Evolutionary conservation across 1,140 invertebrate species (phyloP).

Genomic region (Drosophila bipectinata): DNA sequence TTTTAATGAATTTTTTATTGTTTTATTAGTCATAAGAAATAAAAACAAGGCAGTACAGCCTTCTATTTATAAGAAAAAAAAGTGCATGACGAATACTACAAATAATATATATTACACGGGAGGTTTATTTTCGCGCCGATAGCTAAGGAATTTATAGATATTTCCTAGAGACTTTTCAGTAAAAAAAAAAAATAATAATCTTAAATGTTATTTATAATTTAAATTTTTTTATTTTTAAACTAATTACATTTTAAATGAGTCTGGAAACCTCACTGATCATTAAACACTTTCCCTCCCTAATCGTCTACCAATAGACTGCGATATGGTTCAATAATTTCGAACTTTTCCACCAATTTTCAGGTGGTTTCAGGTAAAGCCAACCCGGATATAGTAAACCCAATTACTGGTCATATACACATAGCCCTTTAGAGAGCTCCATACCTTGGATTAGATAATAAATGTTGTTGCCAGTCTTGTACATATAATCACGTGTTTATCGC

Average conservation of each 20-base stretch:
- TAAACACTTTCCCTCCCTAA: slow-evolving; percentile 3
- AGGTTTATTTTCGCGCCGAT: neutral
- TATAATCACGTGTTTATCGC: slow-evolving; percentile 77
- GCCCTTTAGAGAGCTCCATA: slow-evolving; percentile 14
- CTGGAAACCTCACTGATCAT: neutral
- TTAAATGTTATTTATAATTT: too few species aligned
- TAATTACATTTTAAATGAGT: too few species aligned
- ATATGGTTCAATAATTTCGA: neutral
- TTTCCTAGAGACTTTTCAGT: neutral
- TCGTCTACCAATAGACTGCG: neutral
- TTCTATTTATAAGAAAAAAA: neutral
- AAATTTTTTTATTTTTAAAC: too few species aligned
- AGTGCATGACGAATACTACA: slow-evolving; percentile 1
- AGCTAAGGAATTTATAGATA: slow-evolving; percentile 17
- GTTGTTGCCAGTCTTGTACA: slow-evolving; percentile 54
- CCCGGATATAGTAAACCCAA: slow-evolving; percentile 32
- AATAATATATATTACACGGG: too few species aligned
- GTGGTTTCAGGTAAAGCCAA: slow-evolving; percentile 8
- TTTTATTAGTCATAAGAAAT: neutral
- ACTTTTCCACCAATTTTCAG: neutral
- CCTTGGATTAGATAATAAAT: slow-evolving; percentile 34
- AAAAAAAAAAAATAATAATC: too few species aligned
- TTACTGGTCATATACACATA: slow-evolving; percentile 9
- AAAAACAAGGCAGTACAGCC: neutral
- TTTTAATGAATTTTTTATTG: slow-evolving; percentile 17